Percentiles rank a stretch among this genome's conserved stretches.
Conservation (phyloP, 2,797 vertebrate species). For the Coregonus sp. region DNA sequence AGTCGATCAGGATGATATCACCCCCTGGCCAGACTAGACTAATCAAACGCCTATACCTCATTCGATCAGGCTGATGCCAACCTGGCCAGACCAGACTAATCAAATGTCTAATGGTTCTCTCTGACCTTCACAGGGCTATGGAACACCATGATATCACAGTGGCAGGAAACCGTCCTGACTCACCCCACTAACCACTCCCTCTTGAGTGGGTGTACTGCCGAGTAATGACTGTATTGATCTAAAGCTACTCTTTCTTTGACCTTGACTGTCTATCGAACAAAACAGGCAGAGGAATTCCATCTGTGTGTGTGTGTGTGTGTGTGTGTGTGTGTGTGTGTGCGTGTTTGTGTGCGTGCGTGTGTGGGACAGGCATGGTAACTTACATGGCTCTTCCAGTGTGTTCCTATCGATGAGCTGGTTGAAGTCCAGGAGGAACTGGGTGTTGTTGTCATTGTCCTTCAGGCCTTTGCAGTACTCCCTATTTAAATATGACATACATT, state of each 20-base stretch:
- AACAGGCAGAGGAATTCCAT: slow-evolving; percentile 6
- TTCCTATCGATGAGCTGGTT: slow-evolving; percentile 87
- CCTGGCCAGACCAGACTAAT: slow-evolving; percentile 46
- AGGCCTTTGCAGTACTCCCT: slow-evolving; percentile 94
- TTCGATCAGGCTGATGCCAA: slow-evolving; percentile 54
- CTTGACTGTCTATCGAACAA: no score
- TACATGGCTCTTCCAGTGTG: slow-evolving; percentile 75
- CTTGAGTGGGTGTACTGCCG: no score
- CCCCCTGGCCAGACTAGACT: slow-evolving; percentile 36
- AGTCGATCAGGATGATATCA: slow-evolving; percentile 60
- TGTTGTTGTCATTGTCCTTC: slow-evolving; percentile 90
- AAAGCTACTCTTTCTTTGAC: no score
- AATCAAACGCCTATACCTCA: slow-evolving; percentile 45
- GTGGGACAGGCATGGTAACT: slow-evolving; percentile 43
- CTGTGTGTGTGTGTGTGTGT: slow-evolving; percentile 6
- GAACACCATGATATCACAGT: neutral
- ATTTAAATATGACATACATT: neutral
- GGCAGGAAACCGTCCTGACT: slow-evolving; percentile 27
- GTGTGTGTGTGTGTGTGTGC: no score
- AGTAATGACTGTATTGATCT: no score
- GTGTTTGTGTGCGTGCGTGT: no score
- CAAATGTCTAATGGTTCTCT: slow-evolving; percentile 47
- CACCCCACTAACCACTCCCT: slow-evolving; percentile 46
- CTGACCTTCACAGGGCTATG: neutral
- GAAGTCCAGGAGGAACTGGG: slow-evolving; percentile 91